Conservation (phyloP, 2,113 vertebrate species). For the Psammodynastes pulverulentus region DNA sequence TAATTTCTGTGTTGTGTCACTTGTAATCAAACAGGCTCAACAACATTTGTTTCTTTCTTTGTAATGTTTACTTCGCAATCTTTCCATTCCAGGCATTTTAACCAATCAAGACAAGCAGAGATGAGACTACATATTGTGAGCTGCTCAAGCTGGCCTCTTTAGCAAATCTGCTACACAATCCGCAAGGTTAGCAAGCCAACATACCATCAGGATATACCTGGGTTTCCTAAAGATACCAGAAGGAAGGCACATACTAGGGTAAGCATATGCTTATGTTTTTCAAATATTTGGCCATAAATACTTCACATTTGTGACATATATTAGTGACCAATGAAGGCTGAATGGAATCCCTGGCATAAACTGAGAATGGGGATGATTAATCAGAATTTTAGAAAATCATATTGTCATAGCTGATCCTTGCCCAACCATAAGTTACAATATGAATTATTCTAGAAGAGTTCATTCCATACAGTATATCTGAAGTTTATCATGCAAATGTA, state of each 20-base stretch:
- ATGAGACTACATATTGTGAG: not conserved
- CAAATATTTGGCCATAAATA: rapidly evolving
- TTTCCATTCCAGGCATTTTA: not conserved
- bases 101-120: conserved; percentile 24
- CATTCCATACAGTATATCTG: not conserved
- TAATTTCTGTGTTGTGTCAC: not conserved
- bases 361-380: rapidly evolving
- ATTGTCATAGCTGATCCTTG: not conserved
- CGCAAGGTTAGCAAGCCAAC: not conserved
- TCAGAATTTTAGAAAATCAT: not conserved
- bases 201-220: not conserved
- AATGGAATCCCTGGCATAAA: not conserved
- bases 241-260: not conserved
- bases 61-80: conserved; percentile 11
- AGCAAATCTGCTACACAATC: conserved; percentile 4
- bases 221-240: conserved; percentile 10
- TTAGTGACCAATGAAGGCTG: not conserved
- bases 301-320: rapidly evolving
- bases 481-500: not conserved
- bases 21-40: not conserved
- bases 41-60: conserved; percentile 11
- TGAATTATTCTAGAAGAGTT: not conserved
- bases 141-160: not conserved
- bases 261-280: not conserved
- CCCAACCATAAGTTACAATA: not conserved